Evolutionary conservation across 2,888 invertebrate species (phyloP).

Genomic region (Clivina fossor): DNA sequence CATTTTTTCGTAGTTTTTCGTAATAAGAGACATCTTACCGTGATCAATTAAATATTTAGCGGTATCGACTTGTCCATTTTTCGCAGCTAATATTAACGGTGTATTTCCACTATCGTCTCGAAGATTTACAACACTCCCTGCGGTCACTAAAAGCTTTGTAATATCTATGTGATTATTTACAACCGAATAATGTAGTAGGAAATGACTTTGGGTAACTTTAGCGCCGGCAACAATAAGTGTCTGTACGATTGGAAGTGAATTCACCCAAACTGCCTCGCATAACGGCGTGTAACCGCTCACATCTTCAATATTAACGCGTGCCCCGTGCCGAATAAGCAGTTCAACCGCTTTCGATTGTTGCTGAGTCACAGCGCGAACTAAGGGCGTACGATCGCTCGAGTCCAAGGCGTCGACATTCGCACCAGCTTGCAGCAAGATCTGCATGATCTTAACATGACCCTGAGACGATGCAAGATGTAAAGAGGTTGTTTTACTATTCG

Average conservation of each 20-base stretch:
- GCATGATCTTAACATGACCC: constrained; percentile 58
- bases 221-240: constrained; percentile 66
- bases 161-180: constrained; percentile 63
- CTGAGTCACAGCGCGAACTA: constrained; percentile 53
- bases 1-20: neutral
- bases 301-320: constrained; percentile 69
- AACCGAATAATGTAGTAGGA: constrained; percentile 69
- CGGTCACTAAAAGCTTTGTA: constrained; percentile 58
- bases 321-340: constrained; percentile 60
- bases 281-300: constrained; percentile 70
- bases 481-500: constrained; percentile 61
- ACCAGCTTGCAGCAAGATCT: constrained; percentile 48
- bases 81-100: constrained; percentile 64
- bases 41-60: constrained; percentile 58
- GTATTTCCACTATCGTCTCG: constrained; percentile 69
- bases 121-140: constrained; percentile 63
- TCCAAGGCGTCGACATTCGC: constrained; percentile 51
- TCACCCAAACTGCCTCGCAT: constrained; percentile 70
- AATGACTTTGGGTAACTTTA: constrained; percentile 69
- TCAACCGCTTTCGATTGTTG: constrained; percentile 52
- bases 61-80: constrained; percentile 55
- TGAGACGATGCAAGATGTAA: constrained; percentile 65
- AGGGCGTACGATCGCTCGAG: constrained; percentile 54
- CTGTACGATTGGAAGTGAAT: constrained; percentile 60
- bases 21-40: constrained; percentile 51